Percentiles rank a stretch among this genome's conserved stretches.
Conservation (phyloP, 1,140 invertebrate species). For the Drosophila lacertosa region DNA sequence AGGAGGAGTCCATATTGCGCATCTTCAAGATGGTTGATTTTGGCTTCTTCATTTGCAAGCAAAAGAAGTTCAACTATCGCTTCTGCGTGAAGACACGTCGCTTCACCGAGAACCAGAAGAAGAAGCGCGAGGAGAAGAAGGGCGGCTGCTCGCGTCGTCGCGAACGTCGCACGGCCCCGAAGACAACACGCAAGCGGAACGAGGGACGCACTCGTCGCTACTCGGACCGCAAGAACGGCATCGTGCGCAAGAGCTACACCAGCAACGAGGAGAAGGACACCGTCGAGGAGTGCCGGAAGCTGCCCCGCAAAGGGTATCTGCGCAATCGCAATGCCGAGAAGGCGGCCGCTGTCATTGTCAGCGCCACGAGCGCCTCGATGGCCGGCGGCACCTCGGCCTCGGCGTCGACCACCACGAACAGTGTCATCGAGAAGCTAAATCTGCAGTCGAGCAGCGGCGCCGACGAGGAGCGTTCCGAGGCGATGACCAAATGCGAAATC, state of each 20-base stretch:
- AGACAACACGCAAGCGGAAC: constrained; percentile 82
- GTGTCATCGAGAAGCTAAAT: constrained; percentile 76
- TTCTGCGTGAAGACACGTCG: constrained; percentile 84
- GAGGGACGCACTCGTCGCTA: constrained; percentile 84
- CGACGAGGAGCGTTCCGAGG: constrained; percentile 78
- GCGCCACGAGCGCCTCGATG: constrained; percentile 63
- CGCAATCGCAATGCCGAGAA: constrained; percentile 81
- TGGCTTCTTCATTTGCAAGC: constrained; percentile 85
- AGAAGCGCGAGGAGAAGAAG: constrained; percentile 86
- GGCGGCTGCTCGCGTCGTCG: constrained; percentile 70
- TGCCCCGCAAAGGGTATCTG: constrained; percentile 79
- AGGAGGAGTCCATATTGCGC: constrained; percentile 88
- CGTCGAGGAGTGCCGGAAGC: constrained; percentile 76
- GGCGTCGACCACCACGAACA: constrained; percentile 76
- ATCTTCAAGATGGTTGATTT: constrained; percentile 89
- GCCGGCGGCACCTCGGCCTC: constrained; percentile 75
- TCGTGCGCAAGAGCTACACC: constrained; percentile 80
- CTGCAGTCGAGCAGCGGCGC: constrained; percentile 78
- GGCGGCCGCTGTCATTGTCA: constrained; percentile 60
- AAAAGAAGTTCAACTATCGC: constrained; percentile 83
- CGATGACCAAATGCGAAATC: constrained; percentile 85
- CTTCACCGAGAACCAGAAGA: constrained; percentile 87
- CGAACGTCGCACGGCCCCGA: constrained; percentile 73
- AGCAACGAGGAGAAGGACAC: constrained; percentile 83
- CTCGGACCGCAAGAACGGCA: constrained; percentile 82